Conservation (phyloP, 1,140 invertebrate genomes). For the Spodoptera litura region DNA sequence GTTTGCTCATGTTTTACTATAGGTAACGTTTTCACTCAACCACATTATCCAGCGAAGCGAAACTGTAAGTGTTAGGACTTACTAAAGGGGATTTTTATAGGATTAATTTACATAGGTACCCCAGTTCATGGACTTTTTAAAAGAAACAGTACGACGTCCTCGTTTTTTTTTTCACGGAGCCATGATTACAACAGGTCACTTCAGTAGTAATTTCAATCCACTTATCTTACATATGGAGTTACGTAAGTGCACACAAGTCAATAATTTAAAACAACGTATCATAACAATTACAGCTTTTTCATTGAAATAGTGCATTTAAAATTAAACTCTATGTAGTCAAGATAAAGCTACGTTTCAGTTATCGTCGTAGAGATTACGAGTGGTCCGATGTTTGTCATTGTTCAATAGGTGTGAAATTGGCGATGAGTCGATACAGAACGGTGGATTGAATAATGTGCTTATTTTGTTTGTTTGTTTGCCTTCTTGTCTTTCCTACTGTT, state of each 20-base stretch:
- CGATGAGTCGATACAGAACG: slow-evolving; percentile 56
- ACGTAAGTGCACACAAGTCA: slow-evolving; percentile 37
- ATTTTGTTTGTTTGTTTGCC: slow-evolving; percentile 51
- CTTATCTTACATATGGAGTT: slow-evolving; percentile 39
- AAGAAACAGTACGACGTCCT: slow-evolving; percentile 1
- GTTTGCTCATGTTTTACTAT: slow-evolving; percentile 38
- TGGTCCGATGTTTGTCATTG: slow-evolving; percentile 53
- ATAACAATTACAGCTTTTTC: slow-evolving; percentile 44
- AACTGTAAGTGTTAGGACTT: slow-evolving; percentile 33
- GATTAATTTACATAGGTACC: slow-evolving; percentile 9
- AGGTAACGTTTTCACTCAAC: slow-evolving; percentile 7
- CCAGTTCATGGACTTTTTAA: slow-evolving; percentile 1
- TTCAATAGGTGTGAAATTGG: slow-evolving; percentile 67
- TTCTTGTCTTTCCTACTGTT: slow-evolving; percentile 30
- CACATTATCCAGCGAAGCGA: slow-evolving; percentile 25
- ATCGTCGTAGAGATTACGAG: slow-evolving; percentile 42
- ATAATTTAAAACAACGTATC: slow-evolving; percentile 53
- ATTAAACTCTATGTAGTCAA: slow-evolving; percentile 14
- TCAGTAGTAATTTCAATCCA: slow-evolving; percentile 39
- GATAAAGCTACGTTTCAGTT: slow-evolving; percentile 31
- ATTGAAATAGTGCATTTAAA: slow-evolving; percentile 23
- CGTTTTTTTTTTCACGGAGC: slow-evolving; percentile 14
- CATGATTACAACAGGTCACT: slow-evolving; percentile 8
- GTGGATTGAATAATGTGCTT: slow-evolving; percentile 59
- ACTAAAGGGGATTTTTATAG: slow-evolving; percentile 24